A percentile compares a stretch with the other conserved stretches of the same genome.
These are phyloP conservation scores for Chelmon rostratus DNA, from an alignment of 2,797 vertebrate genomes.

Conservation along the genomic window DNA sequence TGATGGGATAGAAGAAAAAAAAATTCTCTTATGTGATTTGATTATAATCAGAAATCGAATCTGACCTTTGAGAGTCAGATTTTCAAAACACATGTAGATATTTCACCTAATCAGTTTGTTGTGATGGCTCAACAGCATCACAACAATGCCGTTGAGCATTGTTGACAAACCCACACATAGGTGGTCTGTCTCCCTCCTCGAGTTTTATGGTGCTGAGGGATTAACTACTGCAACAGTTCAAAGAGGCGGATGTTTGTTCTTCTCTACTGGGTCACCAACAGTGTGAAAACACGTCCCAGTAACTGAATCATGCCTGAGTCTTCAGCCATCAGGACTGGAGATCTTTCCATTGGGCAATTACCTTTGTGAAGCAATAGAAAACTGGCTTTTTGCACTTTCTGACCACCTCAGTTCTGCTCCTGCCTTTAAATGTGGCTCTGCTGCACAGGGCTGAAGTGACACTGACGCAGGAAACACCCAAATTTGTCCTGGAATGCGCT, in stretches of 20 bases:
- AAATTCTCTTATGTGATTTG: background rate
- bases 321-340: background rate
- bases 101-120: background rate
- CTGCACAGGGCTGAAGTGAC: background rate
- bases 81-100: too few relatives aligned
- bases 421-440: background rate
- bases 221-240: constrained; percentile 46
- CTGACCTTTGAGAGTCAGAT: too few relatives aligned
- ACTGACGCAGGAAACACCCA: background rate
- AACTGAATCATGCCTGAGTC: constrained; percentile 35
- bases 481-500: background rate
- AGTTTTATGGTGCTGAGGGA: constrained; percentile 43
- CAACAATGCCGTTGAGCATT: too few relatives aligned
- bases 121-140: background rate
- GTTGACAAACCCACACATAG: constrained; percentile 23
- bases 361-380: background rate
- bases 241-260: constrained; percentile 58
- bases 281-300: constrained; percentile 39
- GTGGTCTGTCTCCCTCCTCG: constrained; percentile 40
- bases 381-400: background rate
- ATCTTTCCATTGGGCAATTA: background rate
- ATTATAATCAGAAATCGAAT: background rate
- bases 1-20: too few relatives aligned
- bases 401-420: background rate
- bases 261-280: constrained; percentile 37